These are phyloP conservation scores for Chymomyza procnemis DNA, from an alignment of 2,888 invertebrate species.

Conservation along the genomic window DNA sequence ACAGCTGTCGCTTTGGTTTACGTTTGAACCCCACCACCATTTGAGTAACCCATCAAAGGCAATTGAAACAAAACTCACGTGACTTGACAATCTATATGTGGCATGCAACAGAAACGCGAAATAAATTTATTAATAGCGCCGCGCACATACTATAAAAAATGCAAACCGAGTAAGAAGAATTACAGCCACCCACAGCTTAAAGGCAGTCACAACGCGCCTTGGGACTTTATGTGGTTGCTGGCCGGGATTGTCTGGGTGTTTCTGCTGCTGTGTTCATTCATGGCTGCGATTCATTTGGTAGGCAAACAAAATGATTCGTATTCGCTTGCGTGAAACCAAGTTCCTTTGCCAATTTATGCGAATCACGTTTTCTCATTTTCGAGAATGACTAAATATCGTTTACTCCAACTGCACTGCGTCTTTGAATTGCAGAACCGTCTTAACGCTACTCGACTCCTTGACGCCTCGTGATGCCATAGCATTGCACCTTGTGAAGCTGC, in stretches of 20 bases:
- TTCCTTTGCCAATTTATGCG: slow-evolving; percentile 69
- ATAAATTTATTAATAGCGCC: slow-evolving; percentile 64
- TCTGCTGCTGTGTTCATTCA: slow-evolving; percentile 50
- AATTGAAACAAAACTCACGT: slow-evolving; percentile 63
- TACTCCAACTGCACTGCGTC: slow-evolving; percentile 60
- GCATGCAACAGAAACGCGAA: slow-evolving; percentile 50
- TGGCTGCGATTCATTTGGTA: slow-evolving; percentile 22
- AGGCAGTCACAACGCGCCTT: slow-evolving; percentile 9
- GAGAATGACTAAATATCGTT: slow-evolving; percentile 77
- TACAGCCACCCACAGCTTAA: slow-evolving; percentile 21
- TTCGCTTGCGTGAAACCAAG: slow-evolving; percentile 48
- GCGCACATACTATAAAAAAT: slow-evolving; percentile 20
- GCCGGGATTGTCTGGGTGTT: slow-evolving; percentile 3
- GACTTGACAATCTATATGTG: slow-evolving; percentile 63
- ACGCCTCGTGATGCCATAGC: not conserved
- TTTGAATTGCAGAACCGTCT: slow-evolving; percentile 39
- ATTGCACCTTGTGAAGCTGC: slow-evolving; percentile 14
- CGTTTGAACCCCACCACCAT: not conserved
- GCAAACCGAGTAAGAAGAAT: slow-evolving; percentile 5
- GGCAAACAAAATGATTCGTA: slow-evolving; percentile 48
- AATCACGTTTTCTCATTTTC: slow-evolving; percentile 77
- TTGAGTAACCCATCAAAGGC: slow-evolving; percentile 49
- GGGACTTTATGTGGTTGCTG: not conserved
- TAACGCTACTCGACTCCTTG: slow-evolving; percentile 9
- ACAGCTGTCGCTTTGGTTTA: slow-evolving; percentile 5